Conservation (phyloP, 2,113 vertebrate species). For the Suricata suricatta region DNA sequence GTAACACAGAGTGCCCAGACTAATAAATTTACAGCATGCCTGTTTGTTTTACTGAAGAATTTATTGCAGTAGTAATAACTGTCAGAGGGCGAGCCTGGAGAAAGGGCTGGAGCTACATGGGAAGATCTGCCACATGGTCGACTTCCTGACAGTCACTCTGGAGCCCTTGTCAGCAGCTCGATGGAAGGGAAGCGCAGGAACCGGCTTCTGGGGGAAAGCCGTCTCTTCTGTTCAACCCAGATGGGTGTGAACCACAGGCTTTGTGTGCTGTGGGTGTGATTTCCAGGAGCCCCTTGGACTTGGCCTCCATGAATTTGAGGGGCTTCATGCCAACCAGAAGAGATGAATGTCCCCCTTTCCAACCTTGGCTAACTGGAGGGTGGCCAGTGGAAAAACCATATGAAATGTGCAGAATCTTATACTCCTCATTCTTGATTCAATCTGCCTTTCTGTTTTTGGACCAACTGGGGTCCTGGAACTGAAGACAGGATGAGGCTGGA, state of each 20-base stretch:
- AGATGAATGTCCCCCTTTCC: slow-evolving; percentile 47
- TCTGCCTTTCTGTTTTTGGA: neutral
- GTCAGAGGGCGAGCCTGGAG: slow-evolving; percentile 90
- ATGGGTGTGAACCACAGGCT: slow-evolving; percentile 85
- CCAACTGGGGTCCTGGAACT: neutral
- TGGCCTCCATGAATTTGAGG: slow-evolving; percentile 44
- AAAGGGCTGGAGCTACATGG: slow-evolving; percentile 90
- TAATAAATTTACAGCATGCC: slow-evolving; percentile 90
- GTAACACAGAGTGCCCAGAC: slow-evolving; percentile 90
- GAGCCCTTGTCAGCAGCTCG: slow-evolving; percentile 93
- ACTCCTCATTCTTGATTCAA: neutral
- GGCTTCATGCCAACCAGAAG: slow-evolving; percentile 37
- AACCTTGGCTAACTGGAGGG: slow-evolving; percentile 38
- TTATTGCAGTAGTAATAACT: slow-evolving; percentile 96
- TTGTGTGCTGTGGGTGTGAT: slow-evolving; percentile 72
- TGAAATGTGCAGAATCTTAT: no score
- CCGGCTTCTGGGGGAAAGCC: slow-evolving; percentile 88
- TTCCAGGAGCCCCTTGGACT: slow-evolving; percentile 67
- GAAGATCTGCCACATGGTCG: slow-evolving; percentile 91
- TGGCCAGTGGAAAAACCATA: neutral
- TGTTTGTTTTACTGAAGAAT: slow-evolving; percentile 92
- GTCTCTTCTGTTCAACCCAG: slow-evolving; percentile 88
- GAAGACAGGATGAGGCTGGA: neutral
- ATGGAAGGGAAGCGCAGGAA: slow-evolving; percentile 88
- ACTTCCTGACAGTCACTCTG: slow-evolving; percentile 91